Evolutionary conservation across 2,113 vertebrate genomes (phyloP).

Genomic region (Sorex fumeus): DNA sequence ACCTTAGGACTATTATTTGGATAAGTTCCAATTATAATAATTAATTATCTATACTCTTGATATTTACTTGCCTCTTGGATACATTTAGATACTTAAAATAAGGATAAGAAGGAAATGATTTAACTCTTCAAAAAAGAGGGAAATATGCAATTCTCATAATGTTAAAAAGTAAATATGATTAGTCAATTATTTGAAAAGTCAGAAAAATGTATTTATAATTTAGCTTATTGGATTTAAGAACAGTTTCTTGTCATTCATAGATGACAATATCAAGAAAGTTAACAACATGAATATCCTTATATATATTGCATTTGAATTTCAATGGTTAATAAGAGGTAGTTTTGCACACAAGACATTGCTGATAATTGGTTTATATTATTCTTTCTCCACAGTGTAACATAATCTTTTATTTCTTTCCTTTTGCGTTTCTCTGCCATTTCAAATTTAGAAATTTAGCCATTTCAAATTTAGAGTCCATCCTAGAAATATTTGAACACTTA

Average conservation of each 20-base stretch:
- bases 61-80: neutral
- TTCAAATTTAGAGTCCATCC: neutral
- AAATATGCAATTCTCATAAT: no score
- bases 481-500: neutral
- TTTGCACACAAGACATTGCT: neutral
- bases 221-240: neutral
- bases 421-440: neutral
- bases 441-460: neutral
- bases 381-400: neutral
- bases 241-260: neutral
- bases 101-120: neutral
- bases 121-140: neutral
- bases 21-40: neutral
- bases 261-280: slow-evolving; percentile 12
- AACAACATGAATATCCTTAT: neutral
- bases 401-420: neutral
- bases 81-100: neutral
- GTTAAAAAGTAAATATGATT: neutral
- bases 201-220: neutral
- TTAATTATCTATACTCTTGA: neutral
- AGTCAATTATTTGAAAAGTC: neutral
- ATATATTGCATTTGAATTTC: neutral
- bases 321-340: neutral
- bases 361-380: neutral
- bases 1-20: slow-evolving; percentile 15